Evolutionary conservation across 2,797 vertebrate species (phyloP), one percentile per base, ranked within the genome.

Genomic region (Acanthornis magna): DNA sequence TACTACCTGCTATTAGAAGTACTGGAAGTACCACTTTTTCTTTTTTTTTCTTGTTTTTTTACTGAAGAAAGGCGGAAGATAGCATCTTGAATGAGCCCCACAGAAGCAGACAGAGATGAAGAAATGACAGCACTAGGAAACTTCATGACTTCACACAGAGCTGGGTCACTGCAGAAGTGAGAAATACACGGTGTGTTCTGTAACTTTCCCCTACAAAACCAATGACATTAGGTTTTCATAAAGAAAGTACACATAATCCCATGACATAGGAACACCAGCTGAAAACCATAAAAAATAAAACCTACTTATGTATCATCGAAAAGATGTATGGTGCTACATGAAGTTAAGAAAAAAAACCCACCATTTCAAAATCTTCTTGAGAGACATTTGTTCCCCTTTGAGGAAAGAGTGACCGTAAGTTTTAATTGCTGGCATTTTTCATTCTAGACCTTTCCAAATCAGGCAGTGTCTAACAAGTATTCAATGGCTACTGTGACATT

Each of bases 391-490:
- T 36, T 81, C 10, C 16, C 76, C 27, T 75, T 47, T 50, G 32
- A 71, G 23, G n/a, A 65, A 19, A 25, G 4, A 70, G 27, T n/a
- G n/a, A 51, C 25, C 0, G 0, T 22, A n/a, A 18, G 7, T 40
- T 34, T 83, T 54, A 75, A 38, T 58, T 70, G 40, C 32, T 66
- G 54, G 4, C 11, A 32, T 50, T 83, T 87, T 88, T 62, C 20
- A 25, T 81, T 90, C 43, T 29, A 61, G 34, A 29, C 16, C 21
- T 51, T 79, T 73, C 29, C 68, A 63, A 62, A 89, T 34, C 38
- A 92, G 27, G 9, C 7, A 50, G 3, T 21, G 4, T 45, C 61
- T 63, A 43, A 34, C 16, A 78, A 77, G 27, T 11, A 4, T 29
- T 86, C 55, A 29, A 1, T 6, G 23, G 26, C 45, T 68, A 66